These are phyloP conservation scores for Fringilla coelebs DNA, from an alignment of 2,797 vertebrate species.

Conservation along the genomic window DNA sequence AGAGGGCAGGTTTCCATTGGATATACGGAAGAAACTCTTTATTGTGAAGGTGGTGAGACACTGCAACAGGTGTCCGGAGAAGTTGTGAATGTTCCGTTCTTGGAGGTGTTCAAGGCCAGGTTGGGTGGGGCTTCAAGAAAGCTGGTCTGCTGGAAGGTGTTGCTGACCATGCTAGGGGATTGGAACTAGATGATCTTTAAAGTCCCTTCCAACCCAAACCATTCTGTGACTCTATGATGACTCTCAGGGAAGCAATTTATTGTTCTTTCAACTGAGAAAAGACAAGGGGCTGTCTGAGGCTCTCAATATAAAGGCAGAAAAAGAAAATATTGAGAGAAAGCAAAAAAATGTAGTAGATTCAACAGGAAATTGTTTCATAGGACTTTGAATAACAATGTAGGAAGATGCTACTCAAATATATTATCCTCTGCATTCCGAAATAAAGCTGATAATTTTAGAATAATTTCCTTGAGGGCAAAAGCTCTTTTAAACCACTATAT, in stretches of 20 bases:
- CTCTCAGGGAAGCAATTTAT: not conserved
- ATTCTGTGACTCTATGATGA: not conserved
- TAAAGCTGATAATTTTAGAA: not conserved
- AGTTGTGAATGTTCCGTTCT: not conserved
- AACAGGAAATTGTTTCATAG: not conserved
- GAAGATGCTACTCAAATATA: not conserved
- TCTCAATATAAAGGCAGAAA: not conserved
- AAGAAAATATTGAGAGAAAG: not conserved
- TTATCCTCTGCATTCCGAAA: not conserved
- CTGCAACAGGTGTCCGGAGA: not conserved
- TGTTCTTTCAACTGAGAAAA: not conserved
- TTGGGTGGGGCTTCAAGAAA: not conserved
- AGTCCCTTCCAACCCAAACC: not conserved
- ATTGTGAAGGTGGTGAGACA: not conserved
- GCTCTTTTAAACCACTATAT: not conserved
- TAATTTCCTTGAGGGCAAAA: not conserved
- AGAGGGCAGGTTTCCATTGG: not conserved
- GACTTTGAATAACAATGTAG: not conserved
- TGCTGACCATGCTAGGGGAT: fast-evolving
- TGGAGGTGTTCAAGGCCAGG: not conserved
- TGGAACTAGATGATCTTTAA: not conserved
- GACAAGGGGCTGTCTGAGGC: not conserved
- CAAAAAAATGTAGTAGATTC: not conserved
- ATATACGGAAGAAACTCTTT: not conserved
- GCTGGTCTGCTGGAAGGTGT: not conserved